Base-by-base conservation (phyloP, 1,140 invertebrate species). In the Alviniconcha marisindica region DNA sequence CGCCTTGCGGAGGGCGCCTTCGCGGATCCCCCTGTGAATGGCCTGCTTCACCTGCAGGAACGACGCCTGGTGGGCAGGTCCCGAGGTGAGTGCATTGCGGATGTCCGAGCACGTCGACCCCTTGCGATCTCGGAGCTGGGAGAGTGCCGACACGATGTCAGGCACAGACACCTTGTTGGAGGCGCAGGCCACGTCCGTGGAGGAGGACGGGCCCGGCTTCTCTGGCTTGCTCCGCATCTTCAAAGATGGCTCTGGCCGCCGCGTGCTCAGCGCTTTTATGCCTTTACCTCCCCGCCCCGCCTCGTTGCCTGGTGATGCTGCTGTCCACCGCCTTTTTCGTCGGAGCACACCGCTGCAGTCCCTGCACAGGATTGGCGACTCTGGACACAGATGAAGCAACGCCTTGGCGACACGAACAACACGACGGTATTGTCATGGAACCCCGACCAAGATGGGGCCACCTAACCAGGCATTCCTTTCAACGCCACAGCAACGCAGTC, bases 151-250 rank as follows among this genome's bases (percentile, higher is more conserved):
- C 28, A 69, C 7, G 33, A 69, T 28, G 28, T 36, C 24, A n/a
- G 63, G 15, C 63, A 69, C 63, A 31, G 63, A 31, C 10, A 69
- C 10, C 63, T 69, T 69, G 63, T 14, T 21, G 63, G 63, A 69
- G 63, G 63, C 0, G 28, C 5, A 10, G 36, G 63, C 28, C 28
- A 69, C 33, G 63, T 69, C 63, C 33, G 28, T 33, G 33, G 63
- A 69, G 10, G 63, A 69, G 4, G 63, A 33, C 63, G 31, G 63
- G 63, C 28, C 31, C 63, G 63, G 63, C 63, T 69, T 31, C 31
- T 69, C 63, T 28, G 31, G 28, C 63, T 69, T 69, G 63, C 28
- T 28, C 63, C 63, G 63, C 63, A 69, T 69, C 63, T 69, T 69
- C 5, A 69, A 69, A 69, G 63, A 69, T 33, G 33, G 10, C 63